Base-by-base conservation (phyloP, 1,140 invertebrate species). In the Delia radicum region DNA sequence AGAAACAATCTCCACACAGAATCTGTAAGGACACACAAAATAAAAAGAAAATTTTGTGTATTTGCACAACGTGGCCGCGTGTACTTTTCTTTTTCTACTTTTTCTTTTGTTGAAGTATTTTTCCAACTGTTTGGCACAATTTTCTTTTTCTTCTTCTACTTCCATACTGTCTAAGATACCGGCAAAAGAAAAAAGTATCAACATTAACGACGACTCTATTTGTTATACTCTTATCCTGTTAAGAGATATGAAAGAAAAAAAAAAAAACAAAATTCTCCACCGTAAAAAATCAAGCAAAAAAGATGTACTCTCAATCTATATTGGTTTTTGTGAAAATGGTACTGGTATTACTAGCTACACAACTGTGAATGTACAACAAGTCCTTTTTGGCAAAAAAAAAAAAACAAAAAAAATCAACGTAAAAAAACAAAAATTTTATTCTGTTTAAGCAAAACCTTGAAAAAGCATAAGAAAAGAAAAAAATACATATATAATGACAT, bases 21-120 rank as follows among this genome's bases (percentile, higher is more conserved):
- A n/a, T 37, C 67, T 8, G 18, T 24, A 42, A 24, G 55, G 1
- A 27, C 24, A 21, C 55, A 62, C n/a, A 10, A 42, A 15, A 10
- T 42, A 62, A 2, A 62, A 24, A n/a, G n/a, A n/a, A n/a, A n/a
- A n/a, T 37, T 7, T 37, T 55, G 48, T 55, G 15, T 55, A 18
- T 29, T 8, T 46, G 37, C 15, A 37, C 31, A 72, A 72, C 69
- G 69, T 73, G 71, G 71, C 46, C 71, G 71, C 37, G 26, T 73
- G 71, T 29, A 37, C 28, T 73, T 46, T 33, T 73, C 37, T 73
- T 73, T 73, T n/a, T 73, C 48, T 73, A 48, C 42, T 26, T 48
- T 73, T 65, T 31, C 26, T 65, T n/a, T 13, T 29, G 26, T n/a
- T n/a, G n/a, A n/a, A n/a, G n/a, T 65, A 0, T 65, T 29, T 72